These are phyloP conservation scores for Bos taurus DNA, from an alignment of 2,113 vertebrate genomes.

Conservation along the genomic window DNA sequence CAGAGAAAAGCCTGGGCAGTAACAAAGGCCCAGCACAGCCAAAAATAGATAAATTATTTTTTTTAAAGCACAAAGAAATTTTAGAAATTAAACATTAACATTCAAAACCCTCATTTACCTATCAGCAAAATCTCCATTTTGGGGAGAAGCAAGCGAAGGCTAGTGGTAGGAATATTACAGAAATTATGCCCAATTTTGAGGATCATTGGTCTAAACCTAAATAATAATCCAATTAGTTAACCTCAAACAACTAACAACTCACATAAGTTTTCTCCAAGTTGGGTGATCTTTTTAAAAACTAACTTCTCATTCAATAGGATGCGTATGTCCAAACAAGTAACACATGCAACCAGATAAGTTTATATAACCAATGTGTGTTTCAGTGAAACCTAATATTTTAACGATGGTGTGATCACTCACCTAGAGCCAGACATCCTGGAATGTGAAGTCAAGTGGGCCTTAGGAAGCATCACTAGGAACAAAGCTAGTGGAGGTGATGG, in stretches of 20 bases:
- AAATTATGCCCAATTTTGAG: not conserved
- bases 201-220: not conserved
- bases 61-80: not conserved
- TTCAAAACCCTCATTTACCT: not conserved
- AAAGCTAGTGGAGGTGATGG: too few species aligned
- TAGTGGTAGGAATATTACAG: not conserved
- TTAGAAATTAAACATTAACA: constrained; percentile 7
- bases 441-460: too few species aligned
- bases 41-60: not conserved
- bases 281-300: not conserved
- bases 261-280: not conserved
- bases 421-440: too few species aligned
- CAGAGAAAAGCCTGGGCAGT: not conserved
- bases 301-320: not conserved
- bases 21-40: not conserved
- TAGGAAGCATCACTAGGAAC: too few species aligned
- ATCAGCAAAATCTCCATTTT: not conserved
- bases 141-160: not conserved
- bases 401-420: not conserved
- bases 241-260: not conserved
- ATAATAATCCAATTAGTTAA: not conserved
- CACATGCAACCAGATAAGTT: not conserved
- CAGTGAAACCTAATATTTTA: not conserved
- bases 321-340: not conserved
- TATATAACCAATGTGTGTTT: not conserved